Evolutionary conservation across 37 sponge, comb jelly and placozoan genomes (phyloP).

Genomic region (Beroe forskalii): DNA sequence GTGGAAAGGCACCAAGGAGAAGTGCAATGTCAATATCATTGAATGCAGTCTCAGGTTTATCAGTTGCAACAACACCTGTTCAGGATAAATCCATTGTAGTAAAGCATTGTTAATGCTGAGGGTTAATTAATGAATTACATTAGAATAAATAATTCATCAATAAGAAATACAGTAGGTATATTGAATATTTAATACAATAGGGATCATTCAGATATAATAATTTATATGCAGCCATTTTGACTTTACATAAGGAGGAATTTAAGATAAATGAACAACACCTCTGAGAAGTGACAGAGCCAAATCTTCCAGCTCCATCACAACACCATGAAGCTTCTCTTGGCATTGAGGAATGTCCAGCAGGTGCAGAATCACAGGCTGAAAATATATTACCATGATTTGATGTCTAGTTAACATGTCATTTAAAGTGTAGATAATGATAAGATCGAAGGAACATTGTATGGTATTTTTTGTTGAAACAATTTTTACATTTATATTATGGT

Average conservation of each 20-base stretch:
- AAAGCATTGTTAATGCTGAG: too few species aligned
- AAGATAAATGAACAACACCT: too few species aligned
- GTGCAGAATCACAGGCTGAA: constrained; percentile 76
- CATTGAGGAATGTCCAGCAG: constrained; percentile 88
- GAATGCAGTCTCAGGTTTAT: constrained; percentile 77
- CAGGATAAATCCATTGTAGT: too few species aligned
- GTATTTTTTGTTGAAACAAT: neutral
- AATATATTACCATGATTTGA: neutral
- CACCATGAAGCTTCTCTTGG: constrained; percentile 82
- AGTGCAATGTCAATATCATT: constrained; percentile 86
- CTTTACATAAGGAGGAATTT: too few species aligned
- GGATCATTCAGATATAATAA: too few species aligned
- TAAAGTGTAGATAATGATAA: neutral
- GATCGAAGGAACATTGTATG: neutral
- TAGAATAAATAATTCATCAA: too few species aligned
- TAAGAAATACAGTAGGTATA: too few species aligned
- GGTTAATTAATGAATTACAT: too few species aligned
- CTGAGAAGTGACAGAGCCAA: constrained; percentile 85
- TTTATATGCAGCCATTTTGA: too few species aligned
- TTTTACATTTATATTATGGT: neutral
- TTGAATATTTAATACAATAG: too few species aligned
- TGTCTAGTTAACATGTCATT: neutral
- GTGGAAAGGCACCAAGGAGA: constrained; percentile 94
- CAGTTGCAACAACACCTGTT: constrained; percentile 89
- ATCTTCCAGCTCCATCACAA: constrained; percentile 95